Evolutionary conservation across 2,888 invertebrate species (phyloP), one percentile per base, ranked within the genome.

Genomic region (Tetropium fuscum): DNA sequence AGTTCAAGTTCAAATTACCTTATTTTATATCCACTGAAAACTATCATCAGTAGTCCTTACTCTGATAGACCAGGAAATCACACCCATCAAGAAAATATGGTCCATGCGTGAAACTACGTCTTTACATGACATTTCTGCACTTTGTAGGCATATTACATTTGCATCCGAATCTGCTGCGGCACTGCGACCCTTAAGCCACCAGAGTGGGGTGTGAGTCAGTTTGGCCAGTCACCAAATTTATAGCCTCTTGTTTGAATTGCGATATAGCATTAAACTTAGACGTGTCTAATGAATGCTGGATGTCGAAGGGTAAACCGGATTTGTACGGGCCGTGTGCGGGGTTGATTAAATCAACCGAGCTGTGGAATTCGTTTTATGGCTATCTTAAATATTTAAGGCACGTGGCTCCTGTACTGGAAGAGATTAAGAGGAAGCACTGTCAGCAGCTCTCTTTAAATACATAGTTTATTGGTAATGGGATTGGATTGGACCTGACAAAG

Each of bases 211-310:
- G 43, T 49, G 49, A 57, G 19, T 49, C 57, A 57, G 49, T 55
- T 36, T 34, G 49, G 48, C 56, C 56, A 48, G 56, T 48, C 20
- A 38, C 48, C 27, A 56, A 60, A 68, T 68, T 68, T 64, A 68
- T 64, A 53, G 60, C 47, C 64, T 63, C 61, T 65, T 64, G 66
- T 66, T 66, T 53, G 60, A 64, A 65, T 62, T 65, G 60, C 63
- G 68, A 64, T 69, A 54, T 56, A 62, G 61, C 49, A 49, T 65
- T 63, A 68, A 63, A 65, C 60, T 59, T 60, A 55, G 59, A 63
- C 64, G 63, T 62, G 66, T 60, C 62, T 64, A 64, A 68, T 66
- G 58, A 58, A 65, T 64, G 57, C 63, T 57, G 58, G 54, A 56
- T 48, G 58, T 49, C 53, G 43, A 25, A n/a, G 60, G 56, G 58